Evolutionary conservation across 2,888 invertebrate genomes (phyloP), one percentile per base, ranked within the genome.

Genomic region (Mythimna ferrago): DNA sequence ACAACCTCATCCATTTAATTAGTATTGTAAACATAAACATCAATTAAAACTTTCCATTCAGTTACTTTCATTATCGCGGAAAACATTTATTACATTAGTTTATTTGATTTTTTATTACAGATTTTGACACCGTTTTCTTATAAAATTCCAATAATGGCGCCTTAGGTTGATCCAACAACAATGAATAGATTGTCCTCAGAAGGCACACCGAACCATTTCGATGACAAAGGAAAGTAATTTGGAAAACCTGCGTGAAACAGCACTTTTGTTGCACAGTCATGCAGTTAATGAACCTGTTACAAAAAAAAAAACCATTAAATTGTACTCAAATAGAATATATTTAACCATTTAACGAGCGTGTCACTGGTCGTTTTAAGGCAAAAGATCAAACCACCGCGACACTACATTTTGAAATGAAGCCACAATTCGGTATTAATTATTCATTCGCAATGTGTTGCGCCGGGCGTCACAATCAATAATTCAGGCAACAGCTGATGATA

Each of bases 211-310:
- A 85, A 87, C 89, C 89, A 90, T 92, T 91, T 89, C 82, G 88
- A 86, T 87, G 89, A 93, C 91, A 93, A 93, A 90, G 82, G 87
- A 88, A 88, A 87, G 89, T 89, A 91, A 92, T 91, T 91, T 89
- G 82, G 85, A 89, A 92, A 91, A 88, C 88, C 82, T 82, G 84
- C 77, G 78, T 89, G 89, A 88, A 75, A 85, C 84, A 85, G 85
- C 88, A 78, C 66, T 87, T 89, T 89, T 88, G 82, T 75, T 76
- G 86, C 88, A 79, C 76, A 82, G 88, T 90, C 89, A 91, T 89
- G 81, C 74, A 78, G 77, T 82, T 91, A 90, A 93, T 92, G 89
- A 91, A 89, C 85, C 86, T 81, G 85, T 88, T 82, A 85, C 83
- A 83, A 84, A 86, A 81, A 78, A 32, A 38, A 80, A 76, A 48